Conservation (phyloP, 1,140 invertebrate genomes). For the Phortica variegata region DNA sequence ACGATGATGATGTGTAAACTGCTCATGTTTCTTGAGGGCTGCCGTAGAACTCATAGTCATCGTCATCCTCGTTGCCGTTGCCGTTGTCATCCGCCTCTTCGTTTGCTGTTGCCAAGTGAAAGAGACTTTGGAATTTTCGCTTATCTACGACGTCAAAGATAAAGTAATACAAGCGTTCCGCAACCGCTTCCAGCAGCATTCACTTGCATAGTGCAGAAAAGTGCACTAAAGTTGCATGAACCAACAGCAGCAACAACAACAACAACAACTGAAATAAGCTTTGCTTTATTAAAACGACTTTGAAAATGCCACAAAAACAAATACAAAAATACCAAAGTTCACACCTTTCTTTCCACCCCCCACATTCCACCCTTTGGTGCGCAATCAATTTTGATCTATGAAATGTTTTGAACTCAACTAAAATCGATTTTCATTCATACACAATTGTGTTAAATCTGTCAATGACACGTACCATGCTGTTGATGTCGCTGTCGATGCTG, state of each 20-base stretch:
- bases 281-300: no score
- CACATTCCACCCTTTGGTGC: no score
- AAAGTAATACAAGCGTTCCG: constrained; percentile 2
- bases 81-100: constrained; percentile 1
- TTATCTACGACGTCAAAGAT: no score
- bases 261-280: constrained; percentile 8
- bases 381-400: no score
- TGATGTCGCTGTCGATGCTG: no score
- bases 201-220: constrained; percentile 3
- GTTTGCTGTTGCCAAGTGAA: constrained; percentile 25
- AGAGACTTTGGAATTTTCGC: background rate
- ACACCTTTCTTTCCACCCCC: background rate
- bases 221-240: constrained; percentile 1
- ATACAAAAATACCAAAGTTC: no score
- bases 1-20: constrained; percentile 54
- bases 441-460: constrained; percentile 49
- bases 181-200: constrained; percentile 1
- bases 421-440: constrained; percentile 51
- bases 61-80: constrained; percentile 9
- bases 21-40: no score
- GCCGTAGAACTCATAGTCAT: no score
- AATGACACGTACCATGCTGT: constrained; percentile 32
- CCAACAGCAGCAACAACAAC: background rate
- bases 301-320: background rate
- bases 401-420: constrained; percentile 6